Conservation (phyloP, 2,888 invertebrate species). For the Rotaria macrura region DNA sequence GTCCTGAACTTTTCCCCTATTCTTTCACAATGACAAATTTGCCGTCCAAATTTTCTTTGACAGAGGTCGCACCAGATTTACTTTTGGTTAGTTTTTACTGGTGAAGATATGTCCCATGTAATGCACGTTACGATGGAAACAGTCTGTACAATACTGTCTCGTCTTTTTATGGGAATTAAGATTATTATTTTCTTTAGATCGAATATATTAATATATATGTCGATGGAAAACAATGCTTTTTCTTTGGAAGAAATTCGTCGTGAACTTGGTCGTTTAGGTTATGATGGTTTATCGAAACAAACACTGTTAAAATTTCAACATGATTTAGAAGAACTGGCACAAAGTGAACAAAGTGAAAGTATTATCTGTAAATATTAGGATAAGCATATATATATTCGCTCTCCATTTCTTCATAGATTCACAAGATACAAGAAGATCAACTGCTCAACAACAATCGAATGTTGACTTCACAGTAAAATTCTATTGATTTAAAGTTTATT, state of each 20-base stretch:
- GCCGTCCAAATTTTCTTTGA: background rate
- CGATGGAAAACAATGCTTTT: background rate
- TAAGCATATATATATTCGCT: background rate
- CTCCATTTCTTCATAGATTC: background rate
- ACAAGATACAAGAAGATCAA: background rate
- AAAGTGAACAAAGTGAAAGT: background rate
- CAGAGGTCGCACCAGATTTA: background rate
- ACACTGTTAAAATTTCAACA: background rate
- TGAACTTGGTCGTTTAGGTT: background rate
- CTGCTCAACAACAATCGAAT: background rate
- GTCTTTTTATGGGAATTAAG: background rate
- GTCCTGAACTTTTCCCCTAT: too few relatives aligned
- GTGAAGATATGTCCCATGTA: background rate
- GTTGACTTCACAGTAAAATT: background rate
- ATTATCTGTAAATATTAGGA: background rate
- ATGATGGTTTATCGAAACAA: constrained; percentile 14
- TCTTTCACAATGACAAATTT: too few relatives aligned
- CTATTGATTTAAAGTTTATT: background rate
- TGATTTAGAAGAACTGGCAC: background rate
- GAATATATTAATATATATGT: background rate
- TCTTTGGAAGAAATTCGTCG: constrained; percentile 10
- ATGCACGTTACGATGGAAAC: background rate
- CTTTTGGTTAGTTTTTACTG: background rate
- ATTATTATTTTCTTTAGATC: background rate
- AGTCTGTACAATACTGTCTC: background rate